Evolutionary conservation across 2,113 vertebrate genomes (phyloP), one percentile per base, ranked within the genome.

Genomic region (Vombatus ursinus): DNA sequence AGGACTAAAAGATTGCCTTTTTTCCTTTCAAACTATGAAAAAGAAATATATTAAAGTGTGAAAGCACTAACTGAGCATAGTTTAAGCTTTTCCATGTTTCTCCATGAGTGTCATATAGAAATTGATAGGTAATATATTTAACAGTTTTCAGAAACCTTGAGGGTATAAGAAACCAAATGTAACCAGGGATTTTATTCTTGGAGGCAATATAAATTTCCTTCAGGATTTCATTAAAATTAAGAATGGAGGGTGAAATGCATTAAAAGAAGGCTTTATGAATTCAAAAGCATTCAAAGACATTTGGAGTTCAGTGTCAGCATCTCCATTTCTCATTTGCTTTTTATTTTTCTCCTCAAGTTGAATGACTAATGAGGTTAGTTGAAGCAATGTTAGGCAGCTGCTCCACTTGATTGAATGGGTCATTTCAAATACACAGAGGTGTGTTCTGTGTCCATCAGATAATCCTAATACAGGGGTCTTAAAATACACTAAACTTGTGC

Each of bases 141-240:
- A 91, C 90, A 97, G 90, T 97, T 96, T 96, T 96, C 96, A 93
- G 93, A 96, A 97, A 92, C 61, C 93, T 94, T 93, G 57, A 97
- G 53, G 50, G 52, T 92, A 10, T 90, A 90, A 96, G 96, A 98
- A 93, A 89, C 68, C 77, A 96, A 97, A 92, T 95, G 53, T 93
- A 96, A 93, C 93, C 52, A 94, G 95, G 97, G 95, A 97, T 93
- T 92, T 95, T 93, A 95, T 97, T 97, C 97, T 97, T 93, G 77
- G 25, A 52, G 52, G 91, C n/a, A 95, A 96, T 93, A 96, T 92
- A 91, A 92, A 94, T 97, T 95, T 97, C 92, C 94, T 96, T 93
- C 52, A 97, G 92, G 90, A 96, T 97, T 96, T 93, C 90, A 98
- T 96, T 98, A 98, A 96, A 96, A 96, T 96, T 95, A 96, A 53